Evolutionary conservation across 2,888 invertebrate genomes (phyloP), one percentile per base, ranked within the genome.

Genomic region (Harpagoxenus sublaevis): DNA sequence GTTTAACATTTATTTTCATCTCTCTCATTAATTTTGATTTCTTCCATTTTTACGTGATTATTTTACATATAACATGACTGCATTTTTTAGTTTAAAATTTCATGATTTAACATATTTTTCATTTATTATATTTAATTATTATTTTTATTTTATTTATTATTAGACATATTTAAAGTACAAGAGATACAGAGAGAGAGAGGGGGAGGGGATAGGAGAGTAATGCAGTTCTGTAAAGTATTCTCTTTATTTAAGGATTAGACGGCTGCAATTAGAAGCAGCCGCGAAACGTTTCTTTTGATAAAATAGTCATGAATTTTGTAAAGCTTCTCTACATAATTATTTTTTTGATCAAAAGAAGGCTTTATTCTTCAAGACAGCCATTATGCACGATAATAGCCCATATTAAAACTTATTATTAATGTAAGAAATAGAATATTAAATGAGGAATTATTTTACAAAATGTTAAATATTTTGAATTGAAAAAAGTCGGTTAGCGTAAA

Each of bases 231-330:
- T 35, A 35, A 62, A 70, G 3, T 39, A 57, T 55, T 78, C 45
- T 51, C 23, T 70, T 57, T 18, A 66, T 66, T 70, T 70, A 45
- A 55, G 9, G 15, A 31, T 70, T 55, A 31, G n/a, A 31, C n/a
- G 28, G 15, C 9, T 57, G 45, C 31, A 79, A 79, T 68, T 78
- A 70, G 6, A 65, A 65, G 35, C 15, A 65, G 28, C 12, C n/a
- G 28, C n/a, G 12, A 68, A 31, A 70, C 10, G 18, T 31, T 70
- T 15, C 31, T 31, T 55, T 70, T 79, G 8, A 70, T 79, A 70
- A 79, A 79, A 70, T 45, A 79, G 55, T 79, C 70, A 70, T 42
- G 23, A 57, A 45, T 45, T 45, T 15, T 3, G 23, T n/a, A 6
- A 15, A 55, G 15, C 6, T 42, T 55, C 10, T 31, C n/a, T 55